Conservation (phyloP, 2,888 invertebrate genomes). For the Panopea generosa region DNA sequence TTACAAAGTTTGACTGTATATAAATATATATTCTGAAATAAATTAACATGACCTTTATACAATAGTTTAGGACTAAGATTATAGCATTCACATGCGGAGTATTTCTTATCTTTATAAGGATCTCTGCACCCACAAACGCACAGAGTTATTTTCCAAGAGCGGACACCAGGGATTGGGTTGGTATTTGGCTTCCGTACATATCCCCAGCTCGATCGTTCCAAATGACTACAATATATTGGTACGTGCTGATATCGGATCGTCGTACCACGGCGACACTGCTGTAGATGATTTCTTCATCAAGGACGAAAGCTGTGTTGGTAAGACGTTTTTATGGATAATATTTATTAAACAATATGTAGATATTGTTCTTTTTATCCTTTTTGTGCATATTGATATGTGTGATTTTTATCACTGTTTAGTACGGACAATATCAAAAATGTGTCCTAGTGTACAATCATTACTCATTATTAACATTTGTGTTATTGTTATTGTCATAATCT, state of each 20-base stretch:
- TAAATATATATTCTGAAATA: too few relatives aligned
- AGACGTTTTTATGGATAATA: background rate
- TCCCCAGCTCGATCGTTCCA: slow-evolving; percentile 35
- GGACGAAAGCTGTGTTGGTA: slow-evolving; percentile 40
- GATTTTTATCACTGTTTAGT: too few relatives aligned
- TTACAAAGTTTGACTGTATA: too few relatives aligned
- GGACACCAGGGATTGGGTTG: slow-evolving; percentile 65
- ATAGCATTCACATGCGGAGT: background rate
- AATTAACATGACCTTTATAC: too few relatives aligned
- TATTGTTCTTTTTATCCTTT: too few relatives aligned
- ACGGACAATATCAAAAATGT: too few relatives aligned
- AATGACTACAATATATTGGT: slow-evolving; percentile 60
- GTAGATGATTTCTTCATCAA: slow-evolving; percentile 66
- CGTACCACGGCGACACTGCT: slow-evolving; percentile 64
- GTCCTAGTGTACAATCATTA: too few relatives aligned
- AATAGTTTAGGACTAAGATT: too few relatives aligned
- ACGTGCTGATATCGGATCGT: slow-evolving; percentile 56
- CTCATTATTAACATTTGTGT: too few relatives aligned
- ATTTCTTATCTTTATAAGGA: slow-evolving; percentile 31
- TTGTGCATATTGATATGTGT: too few relatives aligned
- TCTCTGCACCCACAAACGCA: slow-evolving; percentile 17
- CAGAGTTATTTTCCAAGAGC: slow-evolving; percentile 19
- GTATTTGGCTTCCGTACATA: slow-evolving; percentile 48
- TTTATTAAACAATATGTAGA: too few relatives aligned
- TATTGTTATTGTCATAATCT: too few relatives aligned